These are phyloP conservation scores for Nymphalis urticae DNA, from an alignment of 2,888 invertebrate species.

Conservation along the genomic window DNA sequence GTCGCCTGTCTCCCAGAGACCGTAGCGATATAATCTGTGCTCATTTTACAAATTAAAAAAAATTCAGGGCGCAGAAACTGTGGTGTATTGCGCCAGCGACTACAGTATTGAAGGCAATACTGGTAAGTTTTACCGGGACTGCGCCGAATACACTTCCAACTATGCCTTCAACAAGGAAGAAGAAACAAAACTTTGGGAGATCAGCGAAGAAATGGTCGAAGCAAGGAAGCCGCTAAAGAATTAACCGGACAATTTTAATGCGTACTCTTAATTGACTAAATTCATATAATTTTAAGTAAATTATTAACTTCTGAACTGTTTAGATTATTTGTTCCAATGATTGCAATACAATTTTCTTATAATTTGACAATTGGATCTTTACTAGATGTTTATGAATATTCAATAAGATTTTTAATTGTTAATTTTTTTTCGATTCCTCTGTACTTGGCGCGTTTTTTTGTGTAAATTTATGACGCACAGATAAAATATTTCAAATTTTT, in stretches of 20 bases:
- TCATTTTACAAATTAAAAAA: neutral
- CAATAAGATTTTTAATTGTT: no score
- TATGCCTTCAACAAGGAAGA: slow-evolving; percentile 83
- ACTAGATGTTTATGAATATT: no score
- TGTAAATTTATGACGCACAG: no score
- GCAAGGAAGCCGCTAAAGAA: slow-evolving; percentile 64
- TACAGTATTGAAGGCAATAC: slow-evolving; percentile 80
- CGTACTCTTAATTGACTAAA: neutral
- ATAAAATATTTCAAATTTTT: no score
- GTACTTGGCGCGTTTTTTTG: no score
- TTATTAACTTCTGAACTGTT: no score
- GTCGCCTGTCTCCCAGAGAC: no score
- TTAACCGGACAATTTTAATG: neutral
- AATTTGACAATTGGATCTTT: no score
- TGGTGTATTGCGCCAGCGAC: slow-evolving; percentile 89
- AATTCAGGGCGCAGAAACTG: slow-evolving; percentile 89
- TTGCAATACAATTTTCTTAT: no score
- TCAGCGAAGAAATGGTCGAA: slow-evolving; percentile 81
- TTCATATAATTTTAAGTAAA: neutral
- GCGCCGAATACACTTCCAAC: slow-evolving; percentile 83
- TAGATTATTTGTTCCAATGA: no score
- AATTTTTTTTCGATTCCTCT: no score
- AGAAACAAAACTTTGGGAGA: slow-evolving; percentile 86
- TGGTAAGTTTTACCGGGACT: slow-evolving; percentile 89
- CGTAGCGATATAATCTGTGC: no score